phyloP scores from a whole-genome alignment of 1,140 invertebrate genomes.

The Drosophila funebris region DNA sequence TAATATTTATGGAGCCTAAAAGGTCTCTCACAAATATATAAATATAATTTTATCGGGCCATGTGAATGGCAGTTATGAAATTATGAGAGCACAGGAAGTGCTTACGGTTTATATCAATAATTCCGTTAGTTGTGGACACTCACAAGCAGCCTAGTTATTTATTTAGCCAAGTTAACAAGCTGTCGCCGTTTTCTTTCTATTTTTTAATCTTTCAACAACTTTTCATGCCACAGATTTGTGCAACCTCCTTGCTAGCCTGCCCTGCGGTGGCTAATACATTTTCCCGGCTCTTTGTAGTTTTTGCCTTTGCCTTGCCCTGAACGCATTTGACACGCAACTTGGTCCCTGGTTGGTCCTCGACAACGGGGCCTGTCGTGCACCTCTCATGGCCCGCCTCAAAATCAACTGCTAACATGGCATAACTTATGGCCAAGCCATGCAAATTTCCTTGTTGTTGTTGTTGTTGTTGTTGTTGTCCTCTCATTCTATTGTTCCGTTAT shows the following conservation, averaged over 20 bases:
- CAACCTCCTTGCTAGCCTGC: not conserved
- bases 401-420: conserved; percentile 82
- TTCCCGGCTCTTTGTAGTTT: conserved; percentile 18
- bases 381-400: conserved; percentile 46
- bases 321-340: conserved; percentile 73
- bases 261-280: conserved; percentile 13
- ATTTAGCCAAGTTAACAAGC: conserved; percentile 41
- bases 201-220: conserved; percentile 66
- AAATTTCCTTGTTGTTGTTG: conserved; percentile 45
- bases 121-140: conserved; percentile 46
- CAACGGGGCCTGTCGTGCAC: conserved; percentile 11
- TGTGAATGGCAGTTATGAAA: conserved; percentile 17
- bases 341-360: conserved; percentile 2
- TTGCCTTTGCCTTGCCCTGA: conserved; percentile 22
- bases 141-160: conserved; percentile 23
- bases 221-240: conserved; percentile 22
- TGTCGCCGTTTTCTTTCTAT: conserved; percentile 20
- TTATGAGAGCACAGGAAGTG: conserved; percentile 49
- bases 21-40: conserved; percentile 58
- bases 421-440: conserved; percentile 71
- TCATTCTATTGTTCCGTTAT: conserved; percentile 40
- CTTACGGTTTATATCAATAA: conserved; percentile 76
- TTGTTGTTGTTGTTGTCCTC: not conserved
- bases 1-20: conserved; percentile 71
- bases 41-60: conserved; percentile 48